These are phyloP conservation scores for Lasioglossum figueresi DNA, from an alignment of 2,888 invertebrate genomes.

Conservation along the genomic window DNA sequence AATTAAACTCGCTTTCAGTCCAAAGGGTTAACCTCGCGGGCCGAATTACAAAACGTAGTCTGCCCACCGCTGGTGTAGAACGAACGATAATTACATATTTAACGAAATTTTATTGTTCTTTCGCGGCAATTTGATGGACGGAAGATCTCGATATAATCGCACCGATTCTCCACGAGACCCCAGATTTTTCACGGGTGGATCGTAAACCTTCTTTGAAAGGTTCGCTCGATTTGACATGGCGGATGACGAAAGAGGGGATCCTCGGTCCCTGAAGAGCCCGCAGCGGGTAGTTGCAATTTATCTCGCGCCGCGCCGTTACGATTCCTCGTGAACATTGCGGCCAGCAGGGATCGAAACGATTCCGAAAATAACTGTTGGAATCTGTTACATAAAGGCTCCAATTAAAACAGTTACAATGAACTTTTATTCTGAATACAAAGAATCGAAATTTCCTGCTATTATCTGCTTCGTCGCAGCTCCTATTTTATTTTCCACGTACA, in stretches of 20 bases:
- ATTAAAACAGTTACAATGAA: not conserved
- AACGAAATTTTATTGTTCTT: not conserved
- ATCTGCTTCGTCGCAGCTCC: not conserved
- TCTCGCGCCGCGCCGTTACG: conserved; percentile 42
- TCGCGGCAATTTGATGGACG: conserved; percentile 21
- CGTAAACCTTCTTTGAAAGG: conserved; percentile 44
- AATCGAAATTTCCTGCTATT: not conserved
- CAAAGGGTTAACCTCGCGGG: too few relatives aligned
- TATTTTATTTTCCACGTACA: not conserved
- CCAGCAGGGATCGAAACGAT: not conserved
- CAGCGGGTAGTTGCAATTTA: conserved; percentile 52
- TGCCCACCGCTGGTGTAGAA: not conserved
- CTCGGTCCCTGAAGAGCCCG: conserved; percentile 18
- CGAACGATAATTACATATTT: not conserved
- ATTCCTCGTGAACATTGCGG: conserved; percentile 57
- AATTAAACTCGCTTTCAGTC: too few relatives aligned
- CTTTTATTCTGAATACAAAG: not conserved
- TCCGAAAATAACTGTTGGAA: not conserved
- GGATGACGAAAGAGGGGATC: conserved; percentile 30
- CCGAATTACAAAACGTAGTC: too few relatives aligned
- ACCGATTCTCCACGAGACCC: not conserved
- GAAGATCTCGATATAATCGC: conserved; percentile 29
- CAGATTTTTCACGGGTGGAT: conserved; percentile 39
- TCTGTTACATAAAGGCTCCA: not conserved
- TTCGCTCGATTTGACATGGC: conserved; percentile 43